These are phyloP conservation scores for Otolemur crassicaudatus DNA, from an alignment of 2,797 vertebrate species.

Conservation along the genomic window DNA sequence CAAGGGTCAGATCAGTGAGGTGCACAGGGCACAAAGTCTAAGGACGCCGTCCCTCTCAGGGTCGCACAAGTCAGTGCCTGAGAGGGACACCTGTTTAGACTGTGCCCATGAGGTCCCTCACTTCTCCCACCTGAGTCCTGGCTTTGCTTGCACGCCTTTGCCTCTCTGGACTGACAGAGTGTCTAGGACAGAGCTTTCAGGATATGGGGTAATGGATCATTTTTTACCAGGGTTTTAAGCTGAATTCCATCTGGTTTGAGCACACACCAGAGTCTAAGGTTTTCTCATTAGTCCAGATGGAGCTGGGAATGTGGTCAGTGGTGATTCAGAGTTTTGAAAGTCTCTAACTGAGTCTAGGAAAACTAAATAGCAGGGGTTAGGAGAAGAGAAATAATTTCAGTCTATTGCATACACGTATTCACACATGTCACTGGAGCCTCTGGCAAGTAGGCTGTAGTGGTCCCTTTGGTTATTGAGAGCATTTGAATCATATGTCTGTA, in stretches of 20 bases:
- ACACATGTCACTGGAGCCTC: neutral
- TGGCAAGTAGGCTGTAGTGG: neutral
- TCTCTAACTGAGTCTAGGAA: neutral
- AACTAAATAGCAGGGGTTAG: neutral
- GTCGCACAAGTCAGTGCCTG: neutral
- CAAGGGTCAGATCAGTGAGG: neutral
- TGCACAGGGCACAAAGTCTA: neutral
- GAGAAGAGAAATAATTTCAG: neutral
- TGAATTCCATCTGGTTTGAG: neutral
- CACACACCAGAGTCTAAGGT: neutral
- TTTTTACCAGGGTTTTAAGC: neutral
- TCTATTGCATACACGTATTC: neutral
- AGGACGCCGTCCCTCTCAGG: neutral
- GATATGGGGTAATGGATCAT: neutral
- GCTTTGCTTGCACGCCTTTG: neutral
- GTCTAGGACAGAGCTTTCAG: neutral
- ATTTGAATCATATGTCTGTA: neutral
- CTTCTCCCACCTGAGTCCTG: neutral
- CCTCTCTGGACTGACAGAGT: neutral
- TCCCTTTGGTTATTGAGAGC: neutral
- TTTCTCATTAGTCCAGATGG: neutral
- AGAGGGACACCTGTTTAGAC: neutral
- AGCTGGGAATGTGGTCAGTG: neutral
- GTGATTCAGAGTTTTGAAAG: slow-evolving; percentile 24
- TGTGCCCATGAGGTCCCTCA: neutral